Percentiles rank a stretch among this genome's conserved stretches.
Evolutionary conservation across 2,888 invertebrate species (phyloP).

Genomic region (Invenusta paracnida): DNA sequence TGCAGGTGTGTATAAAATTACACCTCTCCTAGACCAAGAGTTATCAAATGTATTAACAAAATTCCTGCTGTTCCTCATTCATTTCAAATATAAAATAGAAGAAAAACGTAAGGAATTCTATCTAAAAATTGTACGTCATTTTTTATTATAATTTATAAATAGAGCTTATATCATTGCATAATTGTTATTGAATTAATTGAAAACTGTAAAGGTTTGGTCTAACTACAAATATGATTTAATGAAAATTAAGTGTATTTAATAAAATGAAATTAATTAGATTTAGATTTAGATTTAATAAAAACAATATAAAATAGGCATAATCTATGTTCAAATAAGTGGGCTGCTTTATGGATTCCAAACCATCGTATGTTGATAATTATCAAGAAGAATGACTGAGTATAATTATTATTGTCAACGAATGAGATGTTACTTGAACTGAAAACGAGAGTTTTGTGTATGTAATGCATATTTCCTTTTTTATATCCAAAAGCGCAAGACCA

Average conservation of each 20-base stretch:
- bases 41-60: not conserved
- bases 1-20: too few species aligned
- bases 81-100: not conserved
- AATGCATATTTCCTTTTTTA: not conserved
- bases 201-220: not conserved
- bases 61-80: not conserved
- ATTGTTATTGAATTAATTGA: not conserved
- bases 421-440: not conserved
- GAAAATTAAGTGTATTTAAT: not conserved
- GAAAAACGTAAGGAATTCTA: not conserved
- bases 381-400: too few species aligned
- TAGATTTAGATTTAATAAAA: not conserved
- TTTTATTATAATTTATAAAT: not conserved
- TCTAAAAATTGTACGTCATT: not conserved
- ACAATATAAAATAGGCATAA: not conserved
- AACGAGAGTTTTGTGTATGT: not conserved
- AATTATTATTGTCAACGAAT: not conserved
- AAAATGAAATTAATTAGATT: not conserved
- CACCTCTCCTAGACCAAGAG: not conserved
- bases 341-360: not conserved
- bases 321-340: not conserved
- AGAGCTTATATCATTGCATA: not conserved
- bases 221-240: not conserved
- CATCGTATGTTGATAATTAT: too few species aligned
- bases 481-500: not conserved